Base-by-base conservation (phyloP, 2,113 vertebrate species). In the Lophotis ruficrista region DNA sequence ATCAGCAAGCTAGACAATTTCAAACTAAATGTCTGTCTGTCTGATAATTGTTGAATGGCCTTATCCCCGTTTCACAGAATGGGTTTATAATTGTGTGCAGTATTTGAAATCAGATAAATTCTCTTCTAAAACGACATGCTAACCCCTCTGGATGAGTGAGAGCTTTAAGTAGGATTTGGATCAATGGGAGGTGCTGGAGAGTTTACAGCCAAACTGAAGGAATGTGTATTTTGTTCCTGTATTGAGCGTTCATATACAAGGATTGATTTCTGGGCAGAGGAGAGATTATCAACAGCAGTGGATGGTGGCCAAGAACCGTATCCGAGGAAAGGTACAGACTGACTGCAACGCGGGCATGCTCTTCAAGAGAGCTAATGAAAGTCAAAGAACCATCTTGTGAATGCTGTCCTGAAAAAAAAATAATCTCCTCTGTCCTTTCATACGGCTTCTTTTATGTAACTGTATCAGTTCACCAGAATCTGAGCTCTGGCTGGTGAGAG, bases 181-280 rank as follows among this genome's bases (percentile, higher is more conserved):
- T 91, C 65, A 78, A 86, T 10, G 62, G 60, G 37, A 73, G 56
- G 56, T 30, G 58, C 81, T 62, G 38, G 45, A 21, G 20, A 79
- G 79, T 80, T 90, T 93, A 58, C n/a, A 48, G 87, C 21, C 83
- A 79, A 82, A 64, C 83, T 86, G 35, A 80, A 95, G 66, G 62
- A 86, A 87, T 80, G 83, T 64, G 20, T 76, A 79, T 94, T 95
- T 91, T 33, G n/a, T 89, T 97, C 61, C 91, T 77, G 90, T 86
- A 75, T 72, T 82, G 78, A 68, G 33, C 58, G n/a, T 53, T 89
- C 37, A 21, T 61, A 27, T 57, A 31, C 17, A 58, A 66, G 24
- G 47, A 72, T 72, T 38, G 57, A 83, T 83, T 93, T 85, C 24
- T 10, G 47, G 37, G n/a, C n/a, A 81, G 35, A 31, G 43, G 15